phyloP scores from a whole-genome alignment of 2,888 invertebrate genomes.

The Cephus sareptanus region DNA sequence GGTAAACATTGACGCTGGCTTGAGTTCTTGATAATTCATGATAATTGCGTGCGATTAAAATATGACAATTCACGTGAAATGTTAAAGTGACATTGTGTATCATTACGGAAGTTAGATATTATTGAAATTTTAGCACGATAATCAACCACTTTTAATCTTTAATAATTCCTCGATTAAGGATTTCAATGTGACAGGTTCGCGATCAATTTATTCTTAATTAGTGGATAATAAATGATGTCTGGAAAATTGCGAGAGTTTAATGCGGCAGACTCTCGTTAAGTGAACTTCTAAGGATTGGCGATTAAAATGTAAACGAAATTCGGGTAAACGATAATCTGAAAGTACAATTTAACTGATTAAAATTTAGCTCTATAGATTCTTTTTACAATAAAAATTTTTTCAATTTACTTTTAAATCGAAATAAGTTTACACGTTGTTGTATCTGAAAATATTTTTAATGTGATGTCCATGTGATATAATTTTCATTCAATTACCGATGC shows the following conservation, averaged over 20 bases:
- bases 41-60: slow-evolving; percentile 1
- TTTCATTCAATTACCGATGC: no score
- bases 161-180: background rate
- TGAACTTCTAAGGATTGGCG: no score
- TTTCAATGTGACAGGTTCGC: background rate
- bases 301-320: background rate
- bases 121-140: background rate
- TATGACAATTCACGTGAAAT: background rate
- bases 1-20: slow-evolving; percentile 18
- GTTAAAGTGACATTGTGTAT: background rate
- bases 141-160: background rate
- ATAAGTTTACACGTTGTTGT: background rate
- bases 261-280: no score
- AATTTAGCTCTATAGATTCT: no score
- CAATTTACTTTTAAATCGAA: background rate
- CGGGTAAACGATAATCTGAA: no score
- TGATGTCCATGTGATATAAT: no score
- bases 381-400: background rate
- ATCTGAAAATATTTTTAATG: background rate
- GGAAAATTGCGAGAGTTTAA: no score
- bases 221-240: background rate
- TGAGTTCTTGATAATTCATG: slow-evolving; percentile 6
- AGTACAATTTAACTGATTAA: no score
- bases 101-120: background rate
- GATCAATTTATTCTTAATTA: background rate